phyloP scores from a whole-genome alignment of 1,140 invertebrate genomes.

The Aphaenogaster ashmeadi region DNA sequence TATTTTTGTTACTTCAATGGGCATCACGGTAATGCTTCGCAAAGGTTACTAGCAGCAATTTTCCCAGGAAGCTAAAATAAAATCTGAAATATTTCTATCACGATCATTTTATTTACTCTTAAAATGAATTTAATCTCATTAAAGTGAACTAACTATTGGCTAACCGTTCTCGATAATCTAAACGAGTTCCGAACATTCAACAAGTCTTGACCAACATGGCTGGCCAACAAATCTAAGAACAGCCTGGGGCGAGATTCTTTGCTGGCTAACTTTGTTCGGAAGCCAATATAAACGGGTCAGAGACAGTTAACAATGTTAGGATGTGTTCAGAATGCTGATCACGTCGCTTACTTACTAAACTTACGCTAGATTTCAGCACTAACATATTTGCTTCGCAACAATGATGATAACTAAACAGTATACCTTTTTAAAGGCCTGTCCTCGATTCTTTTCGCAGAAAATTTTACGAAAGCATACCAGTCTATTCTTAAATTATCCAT shows the following conservation, averaged over 20 bases:
- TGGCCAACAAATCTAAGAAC: not conserved
- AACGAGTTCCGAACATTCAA: slow-evolving; percentile 15
- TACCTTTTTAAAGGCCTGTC: not conserved
- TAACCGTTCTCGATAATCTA: slow-evolving; percentile 27
- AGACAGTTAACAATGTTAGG: not conserved
- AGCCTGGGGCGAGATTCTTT: slow-evolving; percentile 28
- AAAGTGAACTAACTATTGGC: not conserved
- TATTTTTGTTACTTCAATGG: not conserved
- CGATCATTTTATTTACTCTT: not conserved
- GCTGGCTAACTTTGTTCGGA: slow-evolving; percentile 28
- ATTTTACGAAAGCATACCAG: not conserved
- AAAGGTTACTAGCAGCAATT: not conserved
- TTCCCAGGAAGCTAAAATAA: not conserved
- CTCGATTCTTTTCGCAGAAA: not conserved
- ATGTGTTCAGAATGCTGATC: not conserved
- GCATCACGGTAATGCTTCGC: not conserved
- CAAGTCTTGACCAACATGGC: slow-evolving; percentile 22
- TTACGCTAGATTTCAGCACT: not conserved
- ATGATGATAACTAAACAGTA: not conserved
- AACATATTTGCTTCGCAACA: not conserved
- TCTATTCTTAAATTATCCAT: not conserved
- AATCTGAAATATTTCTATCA: not conserved
- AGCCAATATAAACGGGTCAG: slow-evolving; percentile 38
- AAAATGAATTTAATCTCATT: not conserved
- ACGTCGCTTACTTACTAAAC: not conserved